A percentile compares a stretch with the other conserved stretches of the same genome.
phyloP scores from a whole-genome alignment of 2,888 invertebrate species.

The Kuschelorhynchus macadamiae region DNA sequence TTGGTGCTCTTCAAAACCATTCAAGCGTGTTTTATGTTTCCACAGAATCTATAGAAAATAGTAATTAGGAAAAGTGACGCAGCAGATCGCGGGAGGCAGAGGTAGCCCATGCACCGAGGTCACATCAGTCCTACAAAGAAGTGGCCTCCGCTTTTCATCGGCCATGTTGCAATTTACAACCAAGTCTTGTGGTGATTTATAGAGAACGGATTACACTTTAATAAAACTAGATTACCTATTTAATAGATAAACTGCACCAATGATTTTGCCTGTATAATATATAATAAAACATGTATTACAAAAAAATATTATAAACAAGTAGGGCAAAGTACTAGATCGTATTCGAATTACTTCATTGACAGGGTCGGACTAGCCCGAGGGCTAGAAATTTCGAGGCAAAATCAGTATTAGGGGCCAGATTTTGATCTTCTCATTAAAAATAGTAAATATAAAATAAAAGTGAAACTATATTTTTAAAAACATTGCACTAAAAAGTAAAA shows the following conservation, averaged over 20 bases:
- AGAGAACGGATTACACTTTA: conserved; percentile 29
- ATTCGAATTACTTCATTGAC: too few species aligned
- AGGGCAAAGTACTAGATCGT: too few species aligned
- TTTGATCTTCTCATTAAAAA: too few species aligned
- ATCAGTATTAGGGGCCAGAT: too few species aligned
- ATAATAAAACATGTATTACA: too few species aligned
- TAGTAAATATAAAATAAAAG: too few species aligned
- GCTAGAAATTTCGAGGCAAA: too few species aligned
- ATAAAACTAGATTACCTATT: conserved; percentile 13
- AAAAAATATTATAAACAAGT: too few species aligned
- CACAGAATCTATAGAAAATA: conserved; percentile 16
- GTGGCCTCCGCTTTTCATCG: conserved; percentile 38
- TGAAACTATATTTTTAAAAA: too few species aligned
- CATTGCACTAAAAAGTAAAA: too few species aligned
- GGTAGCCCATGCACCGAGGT: conserved; percentile 36
- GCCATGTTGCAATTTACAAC: conserved; percentile 31
- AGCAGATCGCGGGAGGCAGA: conserved; percentile 28
- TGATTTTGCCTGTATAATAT: too few species aligned
- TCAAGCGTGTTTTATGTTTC: conserved; percentile 17
- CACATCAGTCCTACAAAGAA: conserved; percentile 26
- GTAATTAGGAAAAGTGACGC: conserved; percentile 42
- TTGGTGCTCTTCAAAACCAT: conserved; percentile 18
- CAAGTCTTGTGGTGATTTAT: conserved; percentile 36
- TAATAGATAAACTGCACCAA: conserved; percentile 11
- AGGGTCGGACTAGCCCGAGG: too few species aligned